Base-by-base conservation (phyloP, 2,113 vertebrate species). In the Salvelinus namaycush region DNA sequence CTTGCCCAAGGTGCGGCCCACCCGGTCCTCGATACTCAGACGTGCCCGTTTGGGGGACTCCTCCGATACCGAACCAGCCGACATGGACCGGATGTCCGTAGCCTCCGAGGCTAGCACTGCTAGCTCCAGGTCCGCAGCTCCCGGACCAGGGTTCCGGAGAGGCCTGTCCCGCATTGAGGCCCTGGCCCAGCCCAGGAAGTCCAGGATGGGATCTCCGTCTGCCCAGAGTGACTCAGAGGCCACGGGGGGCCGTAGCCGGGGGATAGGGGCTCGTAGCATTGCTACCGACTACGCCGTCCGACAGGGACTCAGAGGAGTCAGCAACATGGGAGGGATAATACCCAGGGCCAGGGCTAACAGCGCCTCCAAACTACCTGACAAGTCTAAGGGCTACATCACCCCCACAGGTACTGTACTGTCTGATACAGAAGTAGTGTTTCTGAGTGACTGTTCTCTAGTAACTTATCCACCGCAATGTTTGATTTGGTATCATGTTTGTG, bases 201-300 rank as follows among this genome's bases (percentile, higher is more conserved):
- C 93, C 13, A 93, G 96, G 44, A 93, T 98, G 22, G 95, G 95
- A n/a, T 99, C 97, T 0, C 91, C 97, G 0, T 99, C 97, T 0
- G 96, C 97, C 48, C 96, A 97, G 77, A 99, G 97, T 79, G 97
- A 99, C 90, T 98, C 97, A 7, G 97, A 99, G 86, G 97, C 97
- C 66, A 98, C 96, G 0, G 91, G 96, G 78, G 94, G 94, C 7
- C 94, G 96, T 81, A 93, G 93, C 65, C 88, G 93, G 74, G 91
- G 93, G 74, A 88, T 95, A 2, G 87, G 87, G 11, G 89, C 76
- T 86, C 92, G 57, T 14, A 86, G 85, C 34, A 74, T 82, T n/a
- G 89, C 88, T 2, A 92, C 94, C 22, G 97, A 99, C 80, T 94
- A 93, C 68, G 79, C 93, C 77, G 83, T 94, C 76, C 93, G 95